A percentile compares a stretch with the other conserved stretches of the same genome.
Evolutionary conservation across 2,113 vertebrate species (phyloP).

Genomic region (Antennarius striatus): DNA sequence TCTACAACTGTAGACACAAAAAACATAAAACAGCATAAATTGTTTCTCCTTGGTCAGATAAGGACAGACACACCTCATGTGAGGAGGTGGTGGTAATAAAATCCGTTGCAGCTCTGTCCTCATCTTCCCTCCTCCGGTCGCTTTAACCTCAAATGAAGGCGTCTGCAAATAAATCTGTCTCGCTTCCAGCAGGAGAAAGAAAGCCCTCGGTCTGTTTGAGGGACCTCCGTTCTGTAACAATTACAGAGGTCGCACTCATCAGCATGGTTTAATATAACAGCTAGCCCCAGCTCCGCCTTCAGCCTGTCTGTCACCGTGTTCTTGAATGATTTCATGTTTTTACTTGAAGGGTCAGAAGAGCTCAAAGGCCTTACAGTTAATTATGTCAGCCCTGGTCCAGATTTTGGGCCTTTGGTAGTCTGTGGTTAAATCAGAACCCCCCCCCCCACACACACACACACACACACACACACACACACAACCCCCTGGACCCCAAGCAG

Average conservation of each 20-base stretch:
- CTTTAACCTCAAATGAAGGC: conserved; percentile 55
- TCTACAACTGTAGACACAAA: conserved; percentile 20
- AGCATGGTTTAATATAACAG: conserved; percentile 56
- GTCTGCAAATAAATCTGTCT: conserved; percentile 45
- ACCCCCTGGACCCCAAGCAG: conserved; percentile 51
- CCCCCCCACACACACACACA: neutral
- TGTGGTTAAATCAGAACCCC: conserved; percentile 51
- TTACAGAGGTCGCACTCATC: conserved; percentile 24
- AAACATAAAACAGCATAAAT: neutral
- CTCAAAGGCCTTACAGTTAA: conserved; percentile 63
- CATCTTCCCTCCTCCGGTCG: conserved; percentile 31
- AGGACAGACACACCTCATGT: conserved; percentile 39
- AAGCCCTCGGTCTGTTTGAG: conserved; percentile 31
- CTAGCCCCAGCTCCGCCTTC: conserved; percentile 9
- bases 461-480: neutral
- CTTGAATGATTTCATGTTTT: conserved; percentile 35
- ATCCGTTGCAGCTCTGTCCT: conserved; percentile 49
- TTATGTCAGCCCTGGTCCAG: conserved; percentile 54
- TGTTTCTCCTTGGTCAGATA: conserved; percentile 17
- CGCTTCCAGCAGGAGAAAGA: conserved; percentile 40
- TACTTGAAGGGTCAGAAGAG: conserved; percentile 35
- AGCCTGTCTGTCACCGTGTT: conserved; percentile 29
- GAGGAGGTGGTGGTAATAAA: conserved; percentile 35
- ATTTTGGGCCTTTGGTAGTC: conserved; percentile 46
- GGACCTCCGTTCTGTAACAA: conserved; percentile 33